Evolutionary conservation across 2,797 vertebrate genomes (phyloP).

Genomic region (Poeciliopsis infans): DNA sequence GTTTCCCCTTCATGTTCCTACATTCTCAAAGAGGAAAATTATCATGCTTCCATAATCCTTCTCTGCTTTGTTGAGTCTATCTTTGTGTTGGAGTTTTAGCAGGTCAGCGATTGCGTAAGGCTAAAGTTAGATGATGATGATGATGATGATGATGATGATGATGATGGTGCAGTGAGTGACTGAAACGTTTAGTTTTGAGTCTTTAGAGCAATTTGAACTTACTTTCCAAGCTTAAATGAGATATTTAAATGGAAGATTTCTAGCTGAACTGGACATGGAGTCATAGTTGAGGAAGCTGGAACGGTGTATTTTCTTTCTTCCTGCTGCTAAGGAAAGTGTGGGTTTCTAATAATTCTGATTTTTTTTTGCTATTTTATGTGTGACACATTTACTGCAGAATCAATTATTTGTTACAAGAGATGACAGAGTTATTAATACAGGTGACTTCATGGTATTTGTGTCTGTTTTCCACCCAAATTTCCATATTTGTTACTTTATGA

Average conservation of each 20-base stretch:
- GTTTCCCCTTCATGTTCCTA: background rate
- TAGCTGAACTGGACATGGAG: background rate
- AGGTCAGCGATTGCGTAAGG: background rate
- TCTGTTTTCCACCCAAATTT: background rate
- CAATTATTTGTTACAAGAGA: background rate
- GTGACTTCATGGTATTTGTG: background rate
- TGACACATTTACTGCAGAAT: constrained; percentile 27
- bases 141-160: background rate
- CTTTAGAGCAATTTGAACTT: background rate
- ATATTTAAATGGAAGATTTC: background rate
- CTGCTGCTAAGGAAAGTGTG: constrained; percentile 24
- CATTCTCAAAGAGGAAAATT: background rate
- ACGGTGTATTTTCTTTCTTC: constrained; percentile 23
- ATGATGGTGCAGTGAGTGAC: background rate
- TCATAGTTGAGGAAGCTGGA: background rate
- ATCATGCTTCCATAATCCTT: background rate
- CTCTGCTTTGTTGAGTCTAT: background rate
- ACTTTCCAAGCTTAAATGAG: background rate
- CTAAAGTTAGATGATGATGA: background rate
- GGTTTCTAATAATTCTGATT: constrained; percentile 24
- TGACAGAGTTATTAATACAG: constrained; percentile 13
- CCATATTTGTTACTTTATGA: background rate
- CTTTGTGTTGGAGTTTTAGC: background rate
- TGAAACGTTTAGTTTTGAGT: background rate
- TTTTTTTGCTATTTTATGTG: constrained; percentile 19